Evolutionary conservation across 2,113 vertebrate species (phyloP).

Genomic region (Bufo gargarizans): DNA sequence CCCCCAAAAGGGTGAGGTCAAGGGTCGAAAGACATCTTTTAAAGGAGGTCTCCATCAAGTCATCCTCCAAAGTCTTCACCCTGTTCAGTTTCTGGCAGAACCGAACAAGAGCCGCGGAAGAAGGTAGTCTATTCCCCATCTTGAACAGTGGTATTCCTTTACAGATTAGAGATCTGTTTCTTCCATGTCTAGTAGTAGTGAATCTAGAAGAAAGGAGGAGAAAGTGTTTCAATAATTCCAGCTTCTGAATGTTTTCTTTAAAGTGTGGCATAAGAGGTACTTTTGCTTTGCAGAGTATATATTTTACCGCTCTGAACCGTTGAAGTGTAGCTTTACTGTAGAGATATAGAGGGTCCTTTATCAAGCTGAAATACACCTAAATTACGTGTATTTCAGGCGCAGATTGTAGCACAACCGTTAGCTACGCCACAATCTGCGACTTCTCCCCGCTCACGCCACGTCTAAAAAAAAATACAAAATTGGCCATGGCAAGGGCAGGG

Average conservation of each 20-base stretch:
- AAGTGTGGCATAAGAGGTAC: too few species aligned
- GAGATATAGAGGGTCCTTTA: too few species aligned
- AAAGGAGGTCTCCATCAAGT: slow-evolving; percentile 89
- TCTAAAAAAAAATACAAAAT: too few species aligned
- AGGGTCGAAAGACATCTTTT: slow-evolving; percentile 89
- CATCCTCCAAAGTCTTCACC: slow-evolving; percentile 87
- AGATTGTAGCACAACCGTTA: too few species aligned
- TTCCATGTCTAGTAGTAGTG: background rate
- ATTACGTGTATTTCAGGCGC: too few species aligned
- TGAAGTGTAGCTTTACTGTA: too few species aligned
- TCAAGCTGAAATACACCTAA: too few species aligned
- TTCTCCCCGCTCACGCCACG: too few species aligned
- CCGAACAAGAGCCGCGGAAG: slow-evolving; percentile 74
- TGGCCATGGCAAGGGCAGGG: too few species aligned
- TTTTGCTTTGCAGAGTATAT: too few species aligned
- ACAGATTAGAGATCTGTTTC: background rate
- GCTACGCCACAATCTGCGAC: too few species aligned
- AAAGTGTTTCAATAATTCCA: background rate
- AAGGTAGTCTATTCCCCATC: slow-evolving; percentile 81
- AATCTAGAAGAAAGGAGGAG: background rate
- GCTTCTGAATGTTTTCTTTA: background rate
- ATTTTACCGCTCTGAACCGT: too few species aligned
- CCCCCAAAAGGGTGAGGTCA: slow-evolving; percentile 88
- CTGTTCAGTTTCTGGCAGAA: slow-evolving; percentile 90
- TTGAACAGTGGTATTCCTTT: background rate